A percentile compares a stretch with the other conserved stretches of the same genome.
phyloP scores from a whole-genome alignment of 2,888 invertebrate genomes.

The Lamellibrachia columna region DNA sequence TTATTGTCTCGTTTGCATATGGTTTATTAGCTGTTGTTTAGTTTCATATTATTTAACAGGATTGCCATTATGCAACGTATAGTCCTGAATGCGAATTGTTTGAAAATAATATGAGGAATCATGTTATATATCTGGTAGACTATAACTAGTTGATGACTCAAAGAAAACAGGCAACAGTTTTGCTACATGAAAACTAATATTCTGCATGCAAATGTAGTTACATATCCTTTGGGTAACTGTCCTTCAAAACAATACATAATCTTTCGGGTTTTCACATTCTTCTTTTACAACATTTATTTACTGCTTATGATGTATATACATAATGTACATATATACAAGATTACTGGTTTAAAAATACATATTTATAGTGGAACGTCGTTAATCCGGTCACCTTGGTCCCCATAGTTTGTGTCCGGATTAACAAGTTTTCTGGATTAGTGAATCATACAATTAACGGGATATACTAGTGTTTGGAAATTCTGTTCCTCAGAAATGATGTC shows the following conservation, averaged over 20 bases:
- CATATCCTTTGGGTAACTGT: background rate
- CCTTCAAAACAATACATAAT: background rate
- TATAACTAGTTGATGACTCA: background rate
- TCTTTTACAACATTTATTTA: background rate
- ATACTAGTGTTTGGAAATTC: too few species aligned
- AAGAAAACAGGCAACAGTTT: background rate
- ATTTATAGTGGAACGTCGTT: background rate
- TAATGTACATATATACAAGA: background rate
- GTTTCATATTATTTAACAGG: background rate
- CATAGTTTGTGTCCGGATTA: too few species aligned
- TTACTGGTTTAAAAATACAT: background rate
- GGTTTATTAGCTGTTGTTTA: background rate
- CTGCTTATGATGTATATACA: slow-evolving; percentile 12
- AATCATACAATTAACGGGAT: too few species aligned
- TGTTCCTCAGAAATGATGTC: too few species aligned
- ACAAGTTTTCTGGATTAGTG: too few species aligned
- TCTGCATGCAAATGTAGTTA: background rate
- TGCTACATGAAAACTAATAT: background rate
- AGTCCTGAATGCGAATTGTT: background rate
- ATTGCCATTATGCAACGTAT: background rate
- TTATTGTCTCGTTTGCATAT: background rate
- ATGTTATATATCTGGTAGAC: background rate
- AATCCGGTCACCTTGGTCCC: too few species aligned
- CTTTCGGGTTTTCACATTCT: background rate
- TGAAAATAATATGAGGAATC: background rate